Percentiles rank a stretch among this genome's conserved stretches.
These are phyloP conservation scores for Rhopalosiphum maidis DNA, from an alignment of 1,140 invertebrate species.

Conservation along the genomic window DNA sequence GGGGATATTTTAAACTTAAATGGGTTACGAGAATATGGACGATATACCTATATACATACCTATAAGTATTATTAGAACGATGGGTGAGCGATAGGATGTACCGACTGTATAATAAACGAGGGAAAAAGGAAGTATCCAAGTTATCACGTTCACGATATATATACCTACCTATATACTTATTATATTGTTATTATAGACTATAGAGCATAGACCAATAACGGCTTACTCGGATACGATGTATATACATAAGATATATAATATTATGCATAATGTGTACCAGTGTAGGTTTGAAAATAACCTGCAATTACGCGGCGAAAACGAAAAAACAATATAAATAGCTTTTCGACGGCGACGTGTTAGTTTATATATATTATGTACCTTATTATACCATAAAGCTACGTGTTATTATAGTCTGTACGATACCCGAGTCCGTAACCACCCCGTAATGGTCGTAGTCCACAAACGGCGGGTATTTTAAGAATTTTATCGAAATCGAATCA, in stretches of 20 bases:
- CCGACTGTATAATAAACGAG: not conserved
- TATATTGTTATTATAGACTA: not conserved
- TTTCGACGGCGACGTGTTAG: not conserved
- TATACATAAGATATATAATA: not conserved
- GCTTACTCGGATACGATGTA: not conserved
- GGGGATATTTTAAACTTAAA: not conserved
- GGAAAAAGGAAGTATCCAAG: not conserved
- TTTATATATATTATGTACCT: no score
- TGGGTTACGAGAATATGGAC: not conserved
- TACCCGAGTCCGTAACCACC: not conserved
- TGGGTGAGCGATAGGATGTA: not conserved
- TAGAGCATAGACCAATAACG: conserved; percentile 5
- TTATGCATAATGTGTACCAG: not conserved
- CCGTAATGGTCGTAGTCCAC: not conserved
- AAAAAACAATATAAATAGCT: not conserved
- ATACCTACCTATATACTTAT: not conserved
- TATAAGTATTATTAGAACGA: not conserved
- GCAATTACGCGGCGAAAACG: conserved; percentile 25
- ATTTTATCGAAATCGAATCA: conserved; percentile 25
- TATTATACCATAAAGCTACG: not conserved
- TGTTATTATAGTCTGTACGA: conserved; percentile 4
- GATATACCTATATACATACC: not conserved
- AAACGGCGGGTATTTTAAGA: not conserved
- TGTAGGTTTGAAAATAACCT: not conserved
- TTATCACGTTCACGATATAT: not conserved